phyloP scores from a whole-genome alignment of 23 tunicate genomes.

The Diplosoma virens region DNA sequence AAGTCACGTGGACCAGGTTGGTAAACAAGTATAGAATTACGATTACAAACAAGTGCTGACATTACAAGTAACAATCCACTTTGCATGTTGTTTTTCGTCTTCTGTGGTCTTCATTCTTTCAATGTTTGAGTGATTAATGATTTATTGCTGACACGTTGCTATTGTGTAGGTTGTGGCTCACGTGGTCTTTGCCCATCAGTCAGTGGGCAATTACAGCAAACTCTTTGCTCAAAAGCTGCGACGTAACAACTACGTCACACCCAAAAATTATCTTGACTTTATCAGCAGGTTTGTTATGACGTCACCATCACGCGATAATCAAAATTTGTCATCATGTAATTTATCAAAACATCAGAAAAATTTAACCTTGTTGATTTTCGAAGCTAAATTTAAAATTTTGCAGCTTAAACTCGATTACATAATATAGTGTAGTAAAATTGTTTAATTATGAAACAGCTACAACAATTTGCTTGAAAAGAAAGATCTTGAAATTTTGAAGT shows the following conservation, averaged over 20 bases:
- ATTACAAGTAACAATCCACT: too few relatives aligned
- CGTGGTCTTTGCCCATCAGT: slow-evolving; percentile 91
- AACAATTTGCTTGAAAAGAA: slow-evolving; percentile 85
- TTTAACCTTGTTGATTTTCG: neutral
- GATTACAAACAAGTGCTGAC: too few relatives aligned
- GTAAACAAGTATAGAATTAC: neutral
- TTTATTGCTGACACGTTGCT: too few relatives aligned
- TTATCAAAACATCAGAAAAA: too few relatives aligned
- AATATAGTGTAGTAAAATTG: too few relatives aligned
- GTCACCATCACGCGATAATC: too few relatives aligned
- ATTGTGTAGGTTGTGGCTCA: slow-evolving; percentile 79
- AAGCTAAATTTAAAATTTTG: neutral
- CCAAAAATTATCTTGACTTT: slow-evolving; percentile 97
- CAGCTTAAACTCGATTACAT: neutral
- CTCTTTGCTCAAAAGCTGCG: slow-evolving; percentile 85
- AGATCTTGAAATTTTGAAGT: slow-evolving; percentile 89
- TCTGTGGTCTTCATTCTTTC: neutral
- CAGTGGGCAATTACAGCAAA: slow-evolving; percentile 81
- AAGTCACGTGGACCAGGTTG: slow-evolving; percentile 82
- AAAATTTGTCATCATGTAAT: too few relatives aligned
- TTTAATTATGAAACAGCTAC: slow-evolving; percentile 46
- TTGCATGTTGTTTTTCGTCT: neutral
- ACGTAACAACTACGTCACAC: slow-evolving; percentile 97
- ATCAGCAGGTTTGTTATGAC: slow-evolving; percentile 68
- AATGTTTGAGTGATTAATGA: too few relatives aligned